Percentiles rank a stretch among this genome's conserved stretches.
Evolutionary conservation across 2,888 invertebrate genomes (phyloP).

Genomic region (Nomada fucata): DNA sequence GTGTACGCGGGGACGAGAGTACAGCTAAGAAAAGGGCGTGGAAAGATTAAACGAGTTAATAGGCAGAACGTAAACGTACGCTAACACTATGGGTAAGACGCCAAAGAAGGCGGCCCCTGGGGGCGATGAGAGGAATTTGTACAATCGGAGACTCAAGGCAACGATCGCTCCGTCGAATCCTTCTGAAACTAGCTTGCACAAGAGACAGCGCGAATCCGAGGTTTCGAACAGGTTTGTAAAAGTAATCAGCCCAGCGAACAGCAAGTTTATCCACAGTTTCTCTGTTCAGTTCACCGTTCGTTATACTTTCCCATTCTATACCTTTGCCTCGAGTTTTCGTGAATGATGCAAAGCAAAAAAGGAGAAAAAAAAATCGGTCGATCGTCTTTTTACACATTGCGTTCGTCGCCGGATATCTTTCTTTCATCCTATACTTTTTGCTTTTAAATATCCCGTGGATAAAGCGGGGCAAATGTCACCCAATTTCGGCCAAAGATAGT

Average conservation of each 20-base stretch:
- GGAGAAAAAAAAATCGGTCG: background rate
- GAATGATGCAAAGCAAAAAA: background rate
- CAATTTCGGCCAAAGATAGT: constrained; percentile 23
- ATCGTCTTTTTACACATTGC: constrained; percentile 9
- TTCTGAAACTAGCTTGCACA: constrained; percentile 73
- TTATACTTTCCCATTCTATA: background rate
- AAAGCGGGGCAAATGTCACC: constrained; percentile 46
- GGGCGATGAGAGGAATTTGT: constrained; percentile 81
- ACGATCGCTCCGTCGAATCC: constrained; percentile 74
- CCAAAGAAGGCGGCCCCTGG: constrained; percentile 81
- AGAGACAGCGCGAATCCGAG: constrained; percentile 76
- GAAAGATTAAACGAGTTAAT: constrained; percentile 58
- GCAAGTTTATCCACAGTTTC: constrained; percentile 55
- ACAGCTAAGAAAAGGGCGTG: constrained; percentile 60
- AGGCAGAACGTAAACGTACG: constrained; percentile 54
- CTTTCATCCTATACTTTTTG: constrained; percentile 7
- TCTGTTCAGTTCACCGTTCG: constrained; percentile 9
- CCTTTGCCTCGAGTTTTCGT: background rate
- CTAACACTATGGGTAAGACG: constrained; percentile 78
- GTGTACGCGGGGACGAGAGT: constrained; percentile 44
- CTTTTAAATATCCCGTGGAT: constrained; percentile 17
- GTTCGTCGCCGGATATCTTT: constrained; percentile 10
- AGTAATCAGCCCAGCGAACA: constrained; percentile 60
- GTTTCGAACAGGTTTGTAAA: constrained; percentile 79
- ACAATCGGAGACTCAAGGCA: constrained; percentile 78